Evolutionary conservation across 1,140 invertebrate genomes (phyloP).

Genomic region (Zaprionus kolodkinae): DNA sequence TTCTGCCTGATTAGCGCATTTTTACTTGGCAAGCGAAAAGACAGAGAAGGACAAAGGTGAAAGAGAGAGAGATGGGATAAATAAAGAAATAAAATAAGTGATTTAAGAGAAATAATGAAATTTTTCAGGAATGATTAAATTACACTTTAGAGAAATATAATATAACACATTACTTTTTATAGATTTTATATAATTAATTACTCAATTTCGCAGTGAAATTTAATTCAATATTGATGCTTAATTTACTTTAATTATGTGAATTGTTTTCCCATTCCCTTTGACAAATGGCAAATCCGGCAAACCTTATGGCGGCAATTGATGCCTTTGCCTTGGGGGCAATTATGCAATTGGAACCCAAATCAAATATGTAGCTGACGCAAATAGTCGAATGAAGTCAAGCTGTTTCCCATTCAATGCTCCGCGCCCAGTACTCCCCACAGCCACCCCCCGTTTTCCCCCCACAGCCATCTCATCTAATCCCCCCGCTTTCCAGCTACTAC

Average conservation of each 20-base stretch:
- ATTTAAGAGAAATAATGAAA: background rate
- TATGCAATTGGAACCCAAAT: slow-evolving; percentile 48
- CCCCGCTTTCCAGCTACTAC: background rate
- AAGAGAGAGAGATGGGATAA: background rate
- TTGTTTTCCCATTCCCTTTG: background rate
- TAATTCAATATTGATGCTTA: background rate
- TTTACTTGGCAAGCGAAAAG: background rate
- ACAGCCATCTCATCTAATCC: background rate
- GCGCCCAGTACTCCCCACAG: background rate
- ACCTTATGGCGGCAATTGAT: background rate
- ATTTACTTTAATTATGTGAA: background rate
- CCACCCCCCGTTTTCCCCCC: background rate
- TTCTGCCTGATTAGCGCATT: slow-evolving; percentile 28
- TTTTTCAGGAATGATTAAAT: background rate
- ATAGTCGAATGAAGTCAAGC: slow-evolving; percentile 42
- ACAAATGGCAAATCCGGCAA: background rate
- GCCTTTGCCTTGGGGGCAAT: slow-evolving; percentile 19
- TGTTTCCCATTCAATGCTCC: slow-evolving; percentile 20
- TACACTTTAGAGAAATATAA: background rate
- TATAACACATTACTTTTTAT: background rate
- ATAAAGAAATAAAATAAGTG: background rate
- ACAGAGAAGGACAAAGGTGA: background rate
- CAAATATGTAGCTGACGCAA: slow-evolving; percentile 49
- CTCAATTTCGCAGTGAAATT: background rate
- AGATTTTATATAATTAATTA: background rate